These are phyloP conservation scores for Saiga tatarica DNA, from an alignment of 2,113 vertebrate genomes.

Conservation along the genomic window DNA sequence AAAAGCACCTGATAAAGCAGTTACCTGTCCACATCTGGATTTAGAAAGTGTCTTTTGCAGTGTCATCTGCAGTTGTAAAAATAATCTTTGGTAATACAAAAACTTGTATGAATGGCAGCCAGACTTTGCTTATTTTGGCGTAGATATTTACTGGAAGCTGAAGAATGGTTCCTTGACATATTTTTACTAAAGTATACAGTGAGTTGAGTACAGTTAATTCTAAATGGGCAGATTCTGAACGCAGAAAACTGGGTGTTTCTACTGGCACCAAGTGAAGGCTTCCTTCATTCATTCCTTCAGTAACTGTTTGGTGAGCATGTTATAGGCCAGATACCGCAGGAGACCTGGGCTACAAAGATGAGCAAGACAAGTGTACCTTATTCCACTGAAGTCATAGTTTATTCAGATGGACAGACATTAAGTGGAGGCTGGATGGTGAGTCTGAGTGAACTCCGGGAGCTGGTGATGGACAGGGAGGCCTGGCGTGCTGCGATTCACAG, in stretches of 20 bases:
- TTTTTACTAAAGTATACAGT: not conserved
- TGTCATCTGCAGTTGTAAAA: not conserved
- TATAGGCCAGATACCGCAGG: not conserved
- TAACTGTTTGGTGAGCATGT: not conserved
- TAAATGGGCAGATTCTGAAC: not conserved
- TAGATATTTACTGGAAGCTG: not conserved
- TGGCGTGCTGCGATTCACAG: too few species aligned
- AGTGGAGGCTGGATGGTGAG: not conserved
- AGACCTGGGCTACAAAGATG: not conserved
- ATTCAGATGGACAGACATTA: not conserved
- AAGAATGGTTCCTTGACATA: not conserved
- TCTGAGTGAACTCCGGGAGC: too few species aligned
- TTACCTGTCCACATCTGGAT: not conserved
- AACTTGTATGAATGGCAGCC: not conserved
- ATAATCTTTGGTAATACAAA: not conserved
- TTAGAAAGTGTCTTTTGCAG: conserved; percentile 39
- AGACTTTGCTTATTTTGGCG: conserved; percentile 12
- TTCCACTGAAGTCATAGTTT: not conserved
- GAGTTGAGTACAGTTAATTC: not conserved
- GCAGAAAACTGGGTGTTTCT: not conserved
- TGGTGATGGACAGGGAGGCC: too few species aligned
- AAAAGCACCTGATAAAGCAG: not conserved
- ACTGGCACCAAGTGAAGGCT: not conserved
- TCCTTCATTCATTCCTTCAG: not conserved
- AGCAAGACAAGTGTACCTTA: not conserved